These are phyloP conservation scores for Drosophila lowei DNA, from an alignment of 1,140 invertebrate species.

Conservation along the genomic window DNA sequence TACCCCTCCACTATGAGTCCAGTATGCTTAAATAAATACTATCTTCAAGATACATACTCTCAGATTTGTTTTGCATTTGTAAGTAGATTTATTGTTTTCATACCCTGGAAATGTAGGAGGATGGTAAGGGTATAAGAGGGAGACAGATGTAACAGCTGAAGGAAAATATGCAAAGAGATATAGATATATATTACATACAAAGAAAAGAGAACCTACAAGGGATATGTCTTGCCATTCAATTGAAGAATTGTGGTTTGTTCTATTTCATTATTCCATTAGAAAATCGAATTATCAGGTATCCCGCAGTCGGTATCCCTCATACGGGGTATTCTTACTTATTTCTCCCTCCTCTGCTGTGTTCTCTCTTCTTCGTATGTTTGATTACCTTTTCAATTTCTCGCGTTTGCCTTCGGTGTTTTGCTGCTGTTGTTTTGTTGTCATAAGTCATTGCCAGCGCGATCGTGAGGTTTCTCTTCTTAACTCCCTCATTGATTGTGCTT, in stretches of 20 bases:
- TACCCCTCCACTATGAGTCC: background rate
- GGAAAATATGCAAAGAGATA: too few relatives aligned
- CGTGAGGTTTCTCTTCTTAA: slow-evolving; percentile 6
- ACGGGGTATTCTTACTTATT: background rate
- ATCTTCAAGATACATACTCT: slow-evolving; percentile 59
- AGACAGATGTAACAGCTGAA: too few relatives aligned
- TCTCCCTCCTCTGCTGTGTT: slow-evolving; percentile 14
- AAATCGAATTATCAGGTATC: background rate
- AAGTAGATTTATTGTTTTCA: slow-evolving; percentile 59
- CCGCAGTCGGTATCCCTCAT: background rate
- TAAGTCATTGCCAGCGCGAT: too few relatives aligned
- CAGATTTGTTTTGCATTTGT: slow-evolving; percentile 54
- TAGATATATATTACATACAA: too few relatives aligned
- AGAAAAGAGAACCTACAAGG: too few relatives aligned
- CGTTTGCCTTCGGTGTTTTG: slow-evolving; percentile 14
- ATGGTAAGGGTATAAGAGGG: too few relatives aligned
- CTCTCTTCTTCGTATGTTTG: slow-evolving; percentile 24
- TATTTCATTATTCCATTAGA: too few relatives aligned
- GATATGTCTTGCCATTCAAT: too few relatives aligned
- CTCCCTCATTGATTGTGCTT: background rate
- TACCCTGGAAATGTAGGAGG: slow-evolving; percentile 5
- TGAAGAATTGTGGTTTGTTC: too few relatives aligned
- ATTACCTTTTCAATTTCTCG: slow-evolving; percentile 59
- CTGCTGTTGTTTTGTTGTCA: slow-evolving; percentile 10
- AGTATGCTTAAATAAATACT: slow-evolving; percentile 35